Conservation (phyloP, 2,113 vertebrate genomes). For the Dromaius novaehollandiae region DNA sequence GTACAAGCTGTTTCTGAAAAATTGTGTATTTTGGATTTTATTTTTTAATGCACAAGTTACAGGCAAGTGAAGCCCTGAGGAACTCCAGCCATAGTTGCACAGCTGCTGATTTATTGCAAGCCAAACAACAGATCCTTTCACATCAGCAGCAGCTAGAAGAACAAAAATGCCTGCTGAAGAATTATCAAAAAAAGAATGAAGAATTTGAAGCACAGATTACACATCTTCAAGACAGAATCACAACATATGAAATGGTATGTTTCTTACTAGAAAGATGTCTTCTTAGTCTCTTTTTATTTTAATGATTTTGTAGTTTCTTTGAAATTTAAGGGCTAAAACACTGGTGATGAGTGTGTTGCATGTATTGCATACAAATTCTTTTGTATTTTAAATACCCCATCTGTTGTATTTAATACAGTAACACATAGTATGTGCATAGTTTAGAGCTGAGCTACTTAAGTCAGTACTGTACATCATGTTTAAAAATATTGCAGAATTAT, state of each 20-base stretch:
- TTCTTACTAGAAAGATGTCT: neutral
- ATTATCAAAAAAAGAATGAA: slow-evolving; percentile 78
- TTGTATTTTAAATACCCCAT: neutral
- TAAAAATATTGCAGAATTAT: neutral
- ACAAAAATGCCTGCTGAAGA: slow-evolving; percentile 76
- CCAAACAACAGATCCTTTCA: slow-evolving; percentile 87
- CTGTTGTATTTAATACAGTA: neutral
- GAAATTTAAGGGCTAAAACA: neutral
- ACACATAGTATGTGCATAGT: neutral
- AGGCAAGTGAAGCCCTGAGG: slow-evolving; percentile 92
- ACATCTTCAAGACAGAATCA: slow-evolving; percentile 80
- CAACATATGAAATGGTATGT: slow-evolving; percentile 80
- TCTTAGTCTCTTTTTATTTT: neutral
- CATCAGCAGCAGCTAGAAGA: slow-evolving; percentile 90
- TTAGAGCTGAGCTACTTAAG: neutral
- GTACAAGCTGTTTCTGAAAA: neutral
- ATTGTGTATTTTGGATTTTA: neutral
- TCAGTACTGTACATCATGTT: neutral
- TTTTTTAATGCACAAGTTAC: slow-evolving; percentile 80
- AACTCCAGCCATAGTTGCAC: slow-evolving; percentile 92
- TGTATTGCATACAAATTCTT: neutral
- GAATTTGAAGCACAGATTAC: slow-evolving; percentile 77
- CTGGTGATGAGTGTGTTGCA: neutral
- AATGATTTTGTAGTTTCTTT: slow-evolving; percentile 4
- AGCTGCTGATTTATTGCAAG: slow-evolving; percentile 91